Conservation (phyloP, 2,797 vertebrate genomes). For the Siniperca scherzeri region DNA sequence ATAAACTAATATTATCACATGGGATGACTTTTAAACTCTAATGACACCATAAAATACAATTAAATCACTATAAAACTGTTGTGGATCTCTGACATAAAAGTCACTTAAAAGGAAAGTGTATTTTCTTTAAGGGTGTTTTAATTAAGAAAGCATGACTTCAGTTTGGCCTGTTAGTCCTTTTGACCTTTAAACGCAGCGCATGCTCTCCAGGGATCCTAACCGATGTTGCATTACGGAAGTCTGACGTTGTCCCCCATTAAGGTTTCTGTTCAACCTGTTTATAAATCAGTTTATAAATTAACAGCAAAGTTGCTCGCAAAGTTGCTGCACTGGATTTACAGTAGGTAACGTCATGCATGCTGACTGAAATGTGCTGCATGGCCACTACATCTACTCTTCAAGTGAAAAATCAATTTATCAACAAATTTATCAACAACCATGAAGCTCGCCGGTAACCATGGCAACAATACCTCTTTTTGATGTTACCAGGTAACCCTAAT, state of each 20-base stretch:
- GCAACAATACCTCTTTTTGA: not conserved
- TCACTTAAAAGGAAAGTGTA: not conserved
- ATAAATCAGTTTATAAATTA: not conserved
- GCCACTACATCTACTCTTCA: not conserved
- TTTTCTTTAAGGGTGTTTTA: not conserved
- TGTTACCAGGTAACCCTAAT: not conserved
- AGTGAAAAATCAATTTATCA: slow-evolving; percentile 1
- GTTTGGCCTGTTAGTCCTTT: slow-evolving; percentile 23
- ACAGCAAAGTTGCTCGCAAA: not conserved
- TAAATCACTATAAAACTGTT: not conserved
- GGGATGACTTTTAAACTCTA: not conserved
- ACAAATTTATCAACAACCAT: not conserved
- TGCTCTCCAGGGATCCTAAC: not conserved
- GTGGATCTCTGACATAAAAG: not conserved
- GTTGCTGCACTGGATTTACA: not conserved
- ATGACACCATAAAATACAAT: not conserved
- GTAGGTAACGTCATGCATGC: not conserved
- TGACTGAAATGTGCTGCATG: not conserved
- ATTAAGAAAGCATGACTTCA: slow-evolving; percentile 42
- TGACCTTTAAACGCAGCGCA: slow-evolving; percentile 25
- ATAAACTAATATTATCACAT: not conserved
- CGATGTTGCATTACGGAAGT: not conserved
- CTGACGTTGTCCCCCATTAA: not conserved
- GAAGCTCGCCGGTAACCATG: not conserved
- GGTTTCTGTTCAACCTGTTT: not conserved